Base-by-base conservation (phyloP, 2,797 vertebrate species). In the Coregonus suidteri region DNA sequence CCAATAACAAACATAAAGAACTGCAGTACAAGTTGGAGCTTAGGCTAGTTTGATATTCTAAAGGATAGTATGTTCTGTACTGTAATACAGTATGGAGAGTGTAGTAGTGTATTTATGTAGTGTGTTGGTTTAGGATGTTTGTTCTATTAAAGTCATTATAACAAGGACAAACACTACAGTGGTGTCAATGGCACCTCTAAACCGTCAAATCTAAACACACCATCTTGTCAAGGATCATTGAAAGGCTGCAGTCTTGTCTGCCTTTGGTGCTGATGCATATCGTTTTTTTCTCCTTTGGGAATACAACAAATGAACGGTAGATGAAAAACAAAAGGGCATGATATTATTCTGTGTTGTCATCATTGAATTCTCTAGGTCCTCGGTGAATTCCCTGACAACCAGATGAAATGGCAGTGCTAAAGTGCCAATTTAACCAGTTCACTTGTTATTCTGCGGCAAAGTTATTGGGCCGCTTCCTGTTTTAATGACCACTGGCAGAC, bases 301-400 rank as follows among this genome's bases (percentile, higher is more conserved):
- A 76, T 74, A 52, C 81, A 83, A 74, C 81, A 89, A 84, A 90
- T 89, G 83, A 90, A 86, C 83, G 85, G 75, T 85, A 88, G 89
- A 91, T 92, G 90, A 91, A 90, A 75, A 89, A 87, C 85, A 87
- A 90, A 90, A 89, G 84, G 84, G 85, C 53, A 52, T 90, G 83
- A 92, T 90, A 90, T 87, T 94, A 92, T 93, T 91, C 87, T 84
- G 76, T 89, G 79, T 84, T 91, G 90, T 88, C 91, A 88, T 90
- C 86, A 52, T 83, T 87, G 92, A 91, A 86, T 80, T 88, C 84
- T 34, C 85, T 68, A 47, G 11, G 85, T 84, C 88, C 81, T 86
- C 81, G 64, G 71, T 52, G 76, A 78, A 76, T 73, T 83, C 80
- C 66, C 41, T 47, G 41, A 47, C 41, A 47, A 47, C 41, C 85